phyloP scores from a whole-genome alignment of 2,888 invertebrate genomes.

The Cheilosia urbana region DNA sequence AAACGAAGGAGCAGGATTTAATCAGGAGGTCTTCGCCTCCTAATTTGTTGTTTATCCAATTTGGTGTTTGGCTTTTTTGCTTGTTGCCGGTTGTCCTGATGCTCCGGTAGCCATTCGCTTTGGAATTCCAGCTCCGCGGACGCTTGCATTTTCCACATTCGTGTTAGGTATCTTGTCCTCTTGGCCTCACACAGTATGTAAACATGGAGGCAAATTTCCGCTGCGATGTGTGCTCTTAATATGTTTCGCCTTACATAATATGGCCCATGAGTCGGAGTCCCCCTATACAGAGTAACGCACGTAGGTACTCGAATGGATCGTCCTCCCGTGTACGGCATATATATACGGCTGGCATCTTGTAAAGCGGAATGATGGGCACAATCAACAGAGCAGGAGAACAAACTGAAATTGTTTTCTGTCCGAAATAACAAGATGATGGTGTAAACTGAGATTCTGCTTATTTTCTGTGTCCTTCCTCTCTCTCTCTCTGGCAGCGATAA shows the following conservation, averaged over 20 bases:
- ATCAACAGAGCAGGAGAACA: constrained; percentile 60
- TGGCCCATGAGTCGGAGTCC: constrained; percentile 3
- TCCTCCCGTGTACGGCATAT: constrained; percentile 22
- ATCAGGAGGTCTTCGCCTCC: constrained; percentile 74
- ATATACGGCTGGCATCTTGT: constrained; percentile 65
- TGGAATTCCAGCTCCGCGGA: constrained; percentile 52
- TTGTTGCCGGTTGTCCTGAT: constrained; percentile 42
- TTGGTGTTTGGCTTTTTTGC: constrained; percentile 59
- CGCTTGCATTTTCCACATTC: constrained; percentile 68
- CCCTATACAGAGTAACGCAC: constrained; percentile 58
- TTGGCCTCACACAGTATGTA: constrained; percentile 75
- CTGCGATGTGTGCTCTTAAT: constrained; percentile 70
- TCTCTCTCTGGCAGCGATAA: neutral
- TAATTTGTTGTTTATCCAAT: constrained; percentile 76
- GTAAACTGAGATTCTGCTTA: constrained; percentile 66
- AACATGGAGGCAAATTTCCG: constrained; percentile 74
- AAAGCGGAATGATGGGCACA: constrained; percentile 51
- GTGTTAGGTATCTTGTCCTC: constrained; percentile 76
- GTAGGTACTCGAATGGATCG: constrained; percentile 30
- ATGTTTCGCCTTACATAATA: constrained; percentile 60
- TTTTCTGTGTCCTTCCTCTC: too few relatives aligned
- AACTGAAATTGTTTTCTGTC: constrained; percentile 73
- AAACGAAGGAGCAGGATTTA: constrained; percentile 62
- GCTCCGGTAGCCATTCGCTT: constrained; percentile 55
- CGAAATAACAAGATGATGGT: constrained; percentile 72